Percentiles rank a stretch among this genome's conserved stretches.
Conservation (phyloP, 2,888 invertebrate genomes). For the Acleris emargana region DNA sequence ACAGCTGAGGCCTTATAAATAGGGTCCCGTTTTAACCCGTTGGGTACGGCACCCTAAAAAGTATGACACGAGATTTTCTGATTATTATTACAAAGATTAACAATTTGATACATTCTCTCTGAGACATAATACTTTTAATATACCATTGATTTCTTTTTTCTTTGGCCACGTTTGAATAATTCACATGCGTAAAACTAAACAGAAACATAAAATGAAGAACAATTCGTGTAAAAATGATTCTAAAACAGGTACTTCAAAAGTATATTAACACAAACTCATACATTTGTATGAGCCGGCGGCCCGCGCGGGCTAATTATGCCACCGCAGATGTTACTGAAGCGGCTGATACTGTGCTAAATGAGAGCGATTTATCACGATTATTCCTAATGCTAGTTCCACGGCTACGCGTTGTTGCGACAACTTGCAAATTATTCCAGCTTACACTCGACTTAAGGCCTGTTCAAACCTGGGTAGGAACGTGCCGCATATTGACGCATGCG, state of each 20-base stretch:
- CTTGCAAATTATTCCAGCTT: constrained; percentile 44
- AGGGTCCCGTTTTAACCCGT: too few relatives aligned
- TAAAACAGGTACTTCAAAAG: background rate
- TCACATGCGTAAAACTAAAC: too few relatives aligned
- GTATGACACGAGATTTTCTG: too few relatives aligned
- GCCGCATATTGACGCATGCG: constrained; percentile 5
- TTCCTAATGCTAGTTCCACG: constrained; percentile 39
- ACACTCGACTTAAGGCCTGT: constrained; percentile 25
- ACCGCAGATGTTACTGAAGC: constrained; percentile 28
- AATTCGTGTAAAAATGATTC: too few relatives aligned
- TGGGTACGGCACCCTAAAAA: too few relatives aligned
- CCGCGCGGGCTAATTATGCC: constrained; percentile 23
- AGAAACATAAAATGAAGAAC: too few relatives aligned
- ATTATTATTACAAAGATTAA: too few relatives aligned
- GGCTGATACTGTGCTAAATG: constrained; percentile 37
- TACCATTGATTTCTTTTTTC: too few relatives aligned
- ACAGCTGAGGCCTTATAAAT: too few relatives aligned
- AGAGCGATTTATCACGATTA: constrained; percentile 45
- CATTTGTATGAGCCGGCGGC: constrained; percentile 20
- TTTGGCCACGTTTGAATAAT: too few relatives aligned
- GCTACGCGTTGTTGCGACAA: constrained; percentile 42
- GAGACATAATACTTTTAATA: too few relatives aligned
- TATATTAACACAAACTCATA: background rate
- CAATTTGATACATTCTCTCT: too few relatives aligned
- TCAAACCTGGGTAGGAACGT: background rate